Evolutionary conservation across 1,140 invertebrate genomes (phyloP), one percentile per base, ranked within the genome.

Genomic region (Anagrus nilaparvatae): DNA sequence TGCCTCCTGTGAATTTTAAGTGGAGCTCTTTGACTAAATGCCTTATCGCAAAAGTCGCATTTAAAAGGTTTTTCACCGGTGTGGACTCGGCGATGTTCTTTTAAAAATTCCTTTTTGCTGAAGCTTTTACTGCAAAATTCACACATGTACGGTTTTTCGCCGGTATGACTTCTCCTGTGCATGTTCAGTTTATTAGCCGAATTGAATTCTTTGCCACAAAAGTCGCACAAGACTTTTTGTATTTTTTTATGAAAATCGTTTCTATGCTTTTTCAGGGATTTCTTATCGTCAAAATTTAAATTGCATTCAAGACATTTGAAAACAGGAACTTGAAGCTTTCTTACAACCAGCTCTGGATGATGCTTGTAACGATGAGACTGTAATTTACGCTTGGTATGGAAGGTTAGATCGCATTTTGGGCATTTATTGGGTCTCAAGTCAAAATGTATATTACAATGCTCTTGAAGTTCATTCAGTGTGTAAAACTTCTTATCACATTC

Each of bases 31-130:
- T 71, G 76, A 10, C 77, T 79, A 51, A 84, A 84, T 7, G 74
- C 65, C 45, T 81, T 77, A 18, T 75, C 73, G 55, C 82, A 85
- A 40, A 70, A 63, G 27, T 71, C 71, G 54, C 82, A 84, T 25
- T 76, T 71, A 52, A 83, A 81, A 3, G 81, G 73, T 52, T 63
- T 78, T 45, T 83, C 79, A 0, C 83, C 81, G 3, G 76, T 77
- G 55, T 82, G 79, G 0, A 34, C 37, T 10, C 40, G 20, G 13
- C 42, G 9, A 14, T 46, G 44, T 21, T 42, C 40, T 33, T 46
- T 34, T 30, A 63, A n/a, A 58, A 51, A n/a, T 52, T 63, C 41
- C 36, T 28, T 29, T 24, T 40, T 14, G 13, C 29, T 44, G 3
- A 52, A 50, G 2, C 7, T 9, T 31, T 43, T 48, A 16, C 43